phyloP scores from a whole-genome alignment of 1,140 invertebrate species.

The Elymnias hypermnestra region DNA sequence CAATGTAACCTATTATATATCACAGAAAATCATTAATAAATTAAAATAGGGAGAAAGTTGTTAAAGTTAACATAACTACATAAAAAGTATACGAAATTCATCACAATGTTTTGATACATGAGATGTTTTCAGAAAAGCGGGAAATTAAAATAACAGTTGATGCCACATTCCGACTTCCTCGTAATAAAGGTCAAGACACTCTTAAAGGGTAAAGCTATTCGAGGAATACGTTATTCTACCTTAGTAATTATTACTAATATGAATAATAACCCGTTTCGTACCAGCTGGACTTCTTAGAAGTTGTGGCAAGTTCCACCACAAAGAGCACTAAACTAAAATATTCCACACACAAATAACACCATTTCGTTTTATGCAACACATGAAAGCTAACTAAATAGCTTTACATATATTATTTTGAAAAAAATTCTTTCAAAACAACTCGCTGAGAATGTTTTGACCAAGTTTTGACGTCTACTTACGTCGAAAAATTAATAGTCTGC shows the following conservation, averaged over 20 bases:
- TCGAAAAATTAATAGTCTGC: slow-evolving; percentile 6
- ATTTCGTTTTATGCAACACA: slow-evolving; percentile 21
- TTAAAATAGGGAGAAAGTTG: no score
- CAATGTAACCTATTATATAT: no score
- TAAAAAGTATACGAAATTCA: slow-evolving; percentile 34
- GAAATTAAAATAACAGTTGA: slow-evolving; percentile 7
- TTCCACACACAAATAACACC: slow-evolving; percentile 24
- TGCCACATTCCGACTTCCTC: neutral
- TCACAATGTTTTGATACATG: slow-evolving; percentile 29
- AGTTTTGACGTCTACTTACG: slow-evolving; percentile 37
- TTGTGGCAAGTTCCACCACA: slow-evolving; percentile 24
- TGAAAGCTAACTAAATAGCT: slow-evolving; percentile 2
- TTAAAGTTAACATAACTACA: no score
- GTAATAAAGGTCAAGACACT: neutral
- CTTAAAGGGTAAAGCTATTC: neutral
- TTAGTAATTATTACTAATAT: slow-evolving; percentile 22
- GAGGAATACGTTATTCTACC: slow-evolving; percentile 2
- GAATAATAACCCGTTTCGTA: slow-evolving; percentile 32
- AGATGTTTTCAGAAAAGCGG: slow-evolving; percentile 9
- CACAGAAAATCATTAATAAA: no score
- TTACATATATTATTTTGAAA: slow-evolving; percentile 15
- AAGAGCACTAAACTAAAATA: slow-evolving; percentile 22
- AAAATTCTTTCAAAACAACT: slow-evolving; percentile 44
- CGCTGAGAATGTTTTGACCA: slow-evolving; percentile 48
- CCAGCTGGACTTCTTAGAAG: slow-evolving; percentile 45